Evolutionary conservation across 2,888 invertebrate species (phyloP).

Genomic region (Dione vanillae): DNA sequence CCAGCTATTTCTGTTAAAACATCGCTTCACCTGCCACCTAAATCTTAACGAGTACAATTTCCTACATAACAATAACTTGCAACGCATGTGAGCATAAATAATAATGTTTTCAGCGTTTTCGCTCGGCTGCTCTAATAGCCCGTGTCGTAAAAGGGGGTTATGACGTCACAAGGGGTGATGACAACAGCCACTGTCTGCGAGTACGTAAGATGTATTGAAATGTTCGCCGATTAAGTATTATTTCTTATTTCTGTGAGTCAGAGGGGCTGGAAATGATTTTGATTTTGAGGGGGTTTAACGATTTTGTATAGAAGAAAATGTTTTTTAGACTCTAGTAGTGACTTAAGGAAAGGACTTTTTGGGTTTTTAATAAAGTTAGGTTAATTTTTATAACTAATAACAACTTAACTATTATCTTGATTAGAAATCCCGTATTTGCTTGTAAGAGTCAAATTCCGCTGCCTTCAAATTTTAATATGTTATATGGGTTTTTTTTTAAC

Average conservation of each 20-base stretch:
- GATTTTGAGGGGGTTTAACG: not conserved
- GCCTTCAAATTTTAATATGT: too few relatives aligned
- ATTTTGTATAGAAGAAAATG: not conserved
- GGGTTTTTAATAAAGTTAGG: too few relatives aligned
- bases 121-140: conserved; percentile 60
- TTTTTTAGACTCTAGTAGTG: not conserved
- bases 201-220: conserved; percentile 27
- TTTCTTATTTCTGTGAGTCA: conserved; percentile 17
- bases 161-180: conserved; percentile 52
- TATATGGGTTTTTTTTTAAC: too few relatives aligned
- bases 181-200: conserved; percentile 18
- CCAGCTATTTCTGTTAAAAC: not conserved
- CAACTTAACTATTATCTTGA: too few relatives aligned
- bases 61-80: conserved; percentile 28
- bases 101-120: conserved; percentile 48
- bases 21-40: conserved; percentile 7
- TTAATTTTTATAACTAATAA: too few relatives aligned
- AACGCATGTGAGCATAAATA: conserved; percentile 41
- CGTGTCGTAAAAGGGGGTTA: conserved; percentile 62
- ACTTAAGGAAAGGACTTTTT: too few relatives aligned
- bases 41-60: conserved; percentile 25
- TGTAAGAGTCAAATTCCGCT: too few relatives aligned
- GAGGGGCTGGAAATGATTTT: conserved; percentile 3
- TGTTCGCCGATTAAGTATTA: conserved; percentile 27
- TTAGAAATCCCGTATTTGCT: too few relatives aligned